phyloP scores from a whole-genome alignment of 2,888 invertebrate species.

The Neelides folsomi region DNA sequence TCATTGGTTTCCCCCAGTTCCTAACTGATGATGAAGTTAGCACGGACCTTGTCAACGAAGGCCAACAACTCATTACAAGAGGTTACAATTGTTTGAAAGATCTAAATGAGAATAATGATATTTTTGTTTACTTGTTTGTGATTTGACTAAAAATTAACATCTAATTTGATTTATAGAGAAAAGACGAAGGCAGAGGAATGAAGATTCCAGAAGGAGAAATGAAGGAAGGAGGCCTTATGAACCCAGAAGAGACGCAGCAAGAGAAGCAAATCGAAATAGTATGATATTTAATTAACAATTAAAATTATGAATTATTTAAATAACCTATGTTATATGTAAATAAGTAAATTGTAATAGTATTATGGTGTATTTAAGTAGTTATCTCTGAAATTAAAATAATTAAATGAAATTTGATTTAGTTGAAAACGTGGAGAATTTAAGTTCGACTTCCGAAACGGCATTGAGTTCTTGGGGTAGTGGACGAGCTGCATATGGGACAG shows the following conservation, averaged over 20 bases:
- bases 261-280: conserved; percentile 10
- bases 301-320: background rate
- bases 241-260: conserved; percentile 1
- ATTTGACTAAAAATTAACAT: too few species aligned
- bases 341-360: too few species aligned
- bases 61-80: conserved; percentile 76
- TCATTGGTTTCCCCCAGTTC: conserved; percentile 70
- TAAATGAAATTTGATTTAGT: conserved; percentile 1
- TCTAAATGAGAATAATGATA: background rate
- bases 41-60: conserved; percentile 84
- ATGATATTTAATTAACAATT: background rate
- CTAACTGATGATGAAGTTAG: conserved; percentile 79
- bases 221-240: background rate
- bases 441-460: conserved; percentile 9
- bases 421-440: conserved; percentile 7
- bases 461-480: conserved; percentile 8
- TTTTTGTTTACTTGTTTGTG: background rate
- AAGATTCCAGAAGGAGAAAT: conserved; percentile 1
- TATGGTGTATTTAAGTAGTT: too few species aligned
- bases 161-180: conserved; percentile 32
- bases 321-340: too few species aligned
- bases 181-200: conserved; percentile 32
- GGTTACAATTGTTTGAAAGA: conserved; percentile 43
- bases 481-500: background rate
- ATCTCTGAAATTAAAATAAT: too few species aligned